These are phyloP conservation scores for Lutjanus argentimaculatus DNA, from an alignment of 2,797 vertebrate species.

Conservation along the genomic window DNA sequence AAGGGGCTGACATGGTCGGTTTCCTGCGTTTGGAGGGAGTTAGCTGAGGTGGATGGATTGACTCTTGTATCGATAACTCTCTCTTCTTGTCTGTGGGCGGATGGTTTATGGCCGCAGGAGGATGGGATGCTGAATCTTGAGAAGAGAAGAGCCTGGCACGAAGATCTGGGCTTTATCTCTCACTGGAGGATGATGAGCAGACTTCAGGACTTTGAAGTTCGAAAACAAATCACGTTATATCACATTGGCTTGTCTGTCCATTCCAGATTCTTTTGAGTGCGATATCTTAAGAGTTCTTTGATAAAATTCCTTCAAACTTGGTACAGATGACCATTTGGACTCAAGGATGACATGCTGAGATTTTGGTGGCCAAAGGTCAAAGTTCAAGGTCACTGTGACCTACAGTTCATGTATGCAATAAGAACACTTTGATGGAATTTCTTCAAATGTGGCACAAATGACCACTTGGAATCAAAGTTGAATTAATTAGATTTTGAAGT, in stretches of 20 bases:
- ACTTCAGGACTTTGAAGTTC: conserved; percentile 7
- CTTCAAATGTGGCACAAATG: too few relatives aligned
- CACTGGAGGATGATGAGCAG: conserved; percentile 20
- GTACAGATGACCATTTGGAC: too few relatives aligned
- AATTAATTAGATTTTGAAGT: too few relatives aligned
- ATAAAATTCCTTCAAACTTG: too few relatives aligned
- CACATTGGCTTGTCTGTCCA: conserved; percentile 14
- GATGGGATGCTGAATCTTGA: conserved; percentile 58
- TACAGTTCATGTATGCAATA: too few relatives aligned
- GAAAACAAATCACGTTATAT: conserved; percentile 30
- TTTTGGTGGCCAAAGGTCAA: too few relatives aligned
- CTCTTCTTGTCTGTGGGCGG: conserved; percentile 57
- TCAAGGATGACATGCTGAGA: too few relatives aligned
- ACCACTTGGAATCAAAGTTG: too few relatives aligned
- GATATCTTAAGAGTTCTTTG: too few relatives aligned
- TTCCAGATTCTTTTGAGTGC: too few relatives aligned
- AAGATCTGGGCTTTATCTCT: conserved; percentile 43
- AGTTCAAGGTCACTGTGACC: too few relatives aligned
- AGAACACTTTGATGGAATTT: too few relatives aligned
- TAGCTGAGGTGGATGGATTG: conserved; percentile 74
- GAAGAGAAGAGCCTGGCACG: conserved; percentile 27
- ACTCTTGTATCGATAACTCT: conserved; percentile 76
- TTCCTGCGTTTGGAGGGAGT: conserved; percentile 70
- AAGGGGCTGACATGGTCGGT: conserved; percentile 77
- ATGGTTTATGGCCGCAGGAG: conserved; percentile 58